phyloP scores from a whole-genome alignment of 2,113 vertebrate species.

The Peromyscus maniculatus region DNA sequence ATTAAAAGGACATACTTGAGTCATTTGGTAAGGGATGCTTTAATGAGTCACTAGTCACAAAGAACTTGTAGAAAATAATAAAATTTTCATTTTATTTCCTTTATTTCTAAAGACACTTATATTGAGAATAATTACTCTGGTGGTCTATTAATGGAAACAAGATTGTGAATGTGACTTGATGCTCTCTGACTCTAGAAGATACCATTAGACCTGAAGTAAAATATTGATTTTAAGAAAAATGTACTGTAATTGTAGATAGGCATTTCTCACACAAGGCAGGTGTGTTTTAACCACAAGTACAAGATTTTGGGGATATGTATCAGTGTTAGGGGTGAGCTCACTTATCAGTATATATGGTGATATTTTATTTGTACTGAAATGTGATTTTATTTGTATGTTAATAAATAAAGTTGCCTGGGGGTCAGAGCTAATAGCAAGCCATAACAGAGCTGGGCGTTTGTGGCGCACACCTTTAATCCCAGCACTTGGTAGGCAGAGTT shows the following conservation, averaged over 20 bases:
- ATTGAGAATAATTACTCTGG: neutral
- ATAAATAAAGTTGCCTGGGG: too few species aligned
- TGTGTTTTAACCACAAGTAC: neutral
- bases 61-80: neutral
- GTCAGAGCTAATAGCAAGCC: too few species aligned
- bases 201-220: neutral
- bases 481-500: too few species aligned
- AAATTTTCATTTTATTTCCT: neutral
- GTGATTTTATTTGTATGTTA: too few species aligned
- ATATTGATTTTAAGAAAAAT: constrained; percentile 22
- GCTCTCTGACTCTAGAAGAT: neutral
- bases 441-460: too few species aligned
- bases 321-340: neutral
- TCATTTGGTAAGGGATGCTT: neutral
- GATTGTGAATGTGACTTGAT: neutral
- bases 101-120: neutral
- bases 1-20: neutral
- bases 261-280: neutral
- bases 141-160: neutral
- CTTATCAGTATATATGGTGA: neutral
- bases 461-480: too few species aligned
- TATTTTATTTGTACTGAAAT: too few species aligned
- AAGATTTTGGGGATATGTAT: neutral
- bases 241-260: neutral
- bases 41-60: neutral